These are phyloP conservation scores for Eupristina koningsbergeri DNA, from an alignment of 1,140 invertebrate genomes.

Conservation along the genomic window DNA sequence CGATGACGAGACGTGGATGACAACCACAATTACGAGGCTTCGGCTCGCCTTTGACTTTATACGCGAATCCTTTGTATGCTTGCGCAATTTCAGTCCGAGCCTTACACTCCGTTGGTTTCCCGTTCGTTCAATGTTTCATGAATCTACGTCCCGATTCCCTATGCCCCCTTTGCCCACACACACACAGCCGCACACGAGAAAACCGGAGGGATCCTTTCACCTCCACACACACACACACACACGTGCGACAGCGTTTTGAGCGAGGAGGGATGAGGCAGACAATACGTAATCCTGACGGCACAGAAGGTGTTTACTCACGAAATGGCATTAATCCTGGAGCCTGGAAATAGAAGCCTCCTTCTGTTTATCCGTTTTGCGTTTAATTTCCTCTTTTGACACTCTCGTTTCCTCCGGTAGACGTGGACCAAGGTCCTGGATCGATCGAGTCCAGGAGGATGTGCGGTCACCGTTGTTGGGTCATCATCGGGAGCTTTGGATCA, in stretches of 20 bases:
- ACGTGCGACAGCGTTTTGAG: not conserved
- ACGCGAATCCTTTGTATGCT: not conserved
- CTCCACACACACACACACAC: not conserved
- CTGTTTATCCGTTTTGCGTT: constrained; percentile 68
- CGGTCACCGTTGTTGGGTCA: not conserved
- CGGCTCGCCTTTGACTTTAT: not conserved
- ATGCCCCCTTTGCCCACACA: too few relatives aligned
- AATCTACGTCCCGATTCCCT: not conserved
- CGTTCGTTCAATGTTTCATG: not conserved
- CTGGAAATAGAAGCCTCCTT: not conserved
- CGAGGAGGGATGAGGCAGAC: not conserved
- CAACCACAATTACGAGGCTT: not conserved
- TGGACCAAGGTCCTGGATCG: not conserved
- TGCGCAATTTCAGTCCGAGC: not conserved
- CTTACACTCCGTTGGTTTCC: not conserved
- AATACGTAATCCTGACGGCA: constrained; percentile 12
- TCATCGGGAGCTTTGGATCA: too few relatives aligned
- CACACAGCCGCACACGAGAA: not conserved
- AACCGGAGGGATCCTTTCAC: not conserved
- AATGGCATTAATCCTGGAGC: constrained; percentile 33
- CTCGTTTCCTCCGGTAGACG: constrained; percentile 27
- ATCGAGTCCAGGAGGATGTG: not conserved
- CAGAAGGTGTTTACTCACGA: not conserved
- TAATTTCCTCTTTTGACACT: constrained; percentile 67
- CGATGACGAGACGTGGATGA: not conserved